Base-by-base conservation (phyloP, 2,888 invertebrate species). In the Oscheius onirici region DNA sequence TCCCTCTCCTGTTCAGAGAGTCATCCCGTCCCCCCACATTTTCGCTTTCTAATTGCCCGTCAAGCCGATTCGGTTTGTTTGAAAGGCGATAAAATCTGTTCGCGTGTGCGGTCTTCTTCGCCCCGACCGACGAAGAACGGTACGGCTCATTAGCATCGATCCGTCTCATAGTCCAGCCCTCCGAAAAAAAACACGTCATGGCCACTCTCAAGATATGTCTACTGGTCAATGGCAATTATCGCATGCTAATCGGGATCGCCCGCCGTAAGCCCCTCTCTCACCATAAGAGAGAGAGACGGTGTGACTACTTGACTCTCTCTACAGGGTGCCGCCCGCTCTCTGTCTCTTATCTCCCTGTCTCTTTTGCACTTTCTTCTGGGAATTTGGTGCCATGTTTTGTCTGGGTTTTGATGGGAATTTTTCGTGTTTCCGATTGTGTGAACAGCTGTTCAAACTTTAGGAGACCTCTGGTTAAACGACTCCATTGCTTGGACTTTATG, bases 171-270 rank as follows among this genome's bases (percentile, higher is more conserved):
- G 34, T 34, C 34, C 34, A 34, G 34, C 8, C 34, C 34, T 8
- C 8, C 34, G 34, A 34, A 34, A 34, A 34, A 34, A 34, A 34
- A 34, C 34, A 34, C 34, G 34, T 34, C 34, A 34, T 34, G 34
- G 34, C 34, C 34, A 34, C 34, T 34, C 34, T 34, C 8, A 34
- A 34, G 34, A 34, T 34, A 34, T 34, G 34, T 34, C 5, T 58
- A 13, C 49, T 49, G 46, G 63, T 46, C 63, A 40, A 34, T 66
- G 66, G 54, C 66, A 52, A 66, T 66, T 66, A 66, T 52, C 52
- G 40, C 52, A 54, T 54, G 66, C 66, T 66, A 66, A 66, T 66
- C 66, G 66, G 49, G 66, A 52, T 54, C 66, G 44, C 66, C 66
- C 34, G 60, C 63, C 63, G 63, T 63, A 63, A 63, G 63, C 63